These are phyloP conservation scores for Bostrychus sinensis DNA, from an alignment of 2,113 vertebrate genomes.

Conservation along the genomic window DNA sequence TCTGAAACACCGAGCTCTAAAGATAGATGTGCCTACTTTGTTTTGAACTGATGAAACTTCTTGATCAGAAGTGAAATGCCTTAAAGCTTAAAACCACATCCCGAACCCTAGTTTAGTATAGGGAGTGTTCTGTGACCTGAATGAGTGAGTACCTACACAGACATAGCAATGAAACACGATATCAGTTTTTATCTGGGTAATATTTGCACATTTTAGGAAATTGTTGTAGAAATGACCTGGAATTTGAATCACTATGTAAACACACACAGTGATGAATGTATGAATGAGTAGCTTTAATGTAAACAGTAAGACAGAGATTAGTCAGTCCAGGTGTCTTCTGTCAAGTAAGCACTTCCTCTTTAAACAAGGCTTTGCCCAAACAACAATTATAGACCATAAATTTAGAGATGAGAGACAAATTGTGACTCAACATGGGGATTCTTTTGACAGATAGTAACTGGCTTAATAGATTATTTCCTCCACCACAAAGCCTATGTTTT, in stretches of 20 bases:
- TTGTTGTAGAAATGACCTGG: neutral
- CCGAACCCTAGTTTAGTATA: too few relatives aligned
- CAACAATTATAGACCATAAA: slow-evolving; percentile 3
- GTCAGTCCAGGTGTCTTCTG: slow-evolving; percentile 1
- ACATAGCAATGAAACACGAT: too few relatives aligned
- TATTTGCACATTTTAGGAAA: neutral
- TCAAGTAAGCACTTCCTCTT: neutral
- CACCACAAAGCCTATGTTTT: too few relatives aligned
- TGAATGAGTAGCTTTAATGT: slow-evolving; percentile 3
- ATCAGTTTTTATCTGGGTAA: neutral
- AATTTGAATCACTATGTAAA: neutral
- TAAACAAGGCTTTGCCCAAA: slow-evolving; percentile 3
- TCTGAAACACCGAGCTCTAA: too few relatives aligned
- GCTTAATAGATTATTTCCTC: neutral
- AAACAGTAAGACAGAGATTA: neutral
- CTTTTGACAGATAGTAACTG: neutral
- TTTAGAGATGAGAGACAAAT: neutral
- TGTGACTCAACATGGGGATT: neutral
- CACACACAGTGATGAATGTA: neutral
- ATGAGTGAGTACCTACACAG: too few relatives aligned
- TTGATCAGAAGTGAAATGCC: too few relatives aligned
- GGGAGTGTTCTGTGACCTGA: too few relatives aligned
- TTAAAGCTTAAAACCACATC: too few relatives aligned
- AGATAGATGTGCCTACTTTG: too few relatives aligned
- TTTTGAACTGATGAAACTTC: too few relatives aligned